Conservation (phyloP, 2,113 vertebrate species). For the cat (Felis catus) region F.catus_Fca126_mat1.0 CM031421.1:72729501-72730000, state of each 20-base stretch:
- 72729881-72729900: background rate
- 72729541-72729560: constrained; percentile 22
- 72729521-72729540: constrained; percentile 28
- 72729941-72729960: background rate
- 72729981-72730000: background rate
- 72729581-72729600: constrained; percentile 31
- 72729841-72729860: background rate
- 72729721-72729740: background rate
- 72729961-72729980: constrained; percentile 34
- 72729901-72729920: background rate
- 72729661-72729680: background rate
- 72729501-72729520: background rate
- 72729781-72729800: constrained; percentile 12
- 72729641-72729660: background rate
- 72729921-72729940: constrained; percentile 9
- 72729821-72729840: background rate
- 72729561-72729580: background rate
- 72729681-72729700: background rate
- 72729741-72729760: background rate
- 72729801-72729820: background rate
- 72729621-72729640: constrained; percentile 42
- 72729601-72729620: constrained; percentile 15
- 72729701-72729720: background rate
- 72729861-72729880: background rate
- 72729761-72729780: background rate